Base-by-base conservation (phyloP, 1,140 invertebrate species). In the Drosophila sp. region DNA sequence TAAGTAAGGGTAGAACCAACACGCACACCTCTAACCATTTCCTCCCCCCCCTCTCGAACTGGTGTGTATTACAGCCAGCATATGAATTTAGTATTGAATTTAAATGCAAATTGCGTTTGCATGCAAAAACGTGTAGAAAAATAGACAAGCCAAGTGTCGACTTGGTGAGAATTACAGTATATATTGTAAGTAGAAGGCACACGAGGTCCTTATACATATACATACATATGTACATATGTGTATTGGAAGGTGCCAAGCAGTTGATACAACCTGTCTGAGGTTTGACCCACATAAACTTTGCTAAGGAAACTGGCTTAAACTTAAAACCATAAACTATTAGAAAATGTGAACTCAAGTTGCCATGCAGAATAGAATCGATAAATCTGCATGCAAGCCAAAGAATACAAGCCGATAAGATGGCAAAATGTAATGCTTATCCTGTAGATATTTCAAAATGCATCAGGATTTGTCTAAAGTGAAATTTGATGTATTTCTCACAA, bases 11-110 rank as follows among this genome's bases (percentile, higher is more conserved):
- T 8, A 50, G 23, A 50, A 50, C 1, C 44, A 33, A 62, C 10
- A 41, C n/a, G 41, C 27, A 70, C 29, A 35, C 65, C 40, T 60
- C 30, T 58, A 69, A 40, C 57, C 29, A 65, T 55, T 10, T 27
- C 44, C 10, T 50, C 55, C 54, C 54, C 63, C 30, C 6, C 10
- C 57, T 8, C 32, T 55, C 61, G n/a, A 32, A 72, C 33, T 56
- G 80, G 84, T 87, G 83, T 87, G 63, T 77, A 89, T 89, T 80
- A 89, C 84, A 89, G 76, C 41, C 72, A 83, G 79, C 84, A 87
- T 87, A 87, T 87, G 84, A 87, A 87, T 87, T 87, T 87, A 82
- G 79, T 87, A 87, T 87, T 87, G 79, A 87, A 87, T 87, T 87
- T 87, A 87, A 87, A 87, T 87, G 84, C 84, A 87, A 87, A 87